phyloP scores from a whole-genome alignment of 2,113 vertebrate species.

The Mugil cephalus region DNA sequence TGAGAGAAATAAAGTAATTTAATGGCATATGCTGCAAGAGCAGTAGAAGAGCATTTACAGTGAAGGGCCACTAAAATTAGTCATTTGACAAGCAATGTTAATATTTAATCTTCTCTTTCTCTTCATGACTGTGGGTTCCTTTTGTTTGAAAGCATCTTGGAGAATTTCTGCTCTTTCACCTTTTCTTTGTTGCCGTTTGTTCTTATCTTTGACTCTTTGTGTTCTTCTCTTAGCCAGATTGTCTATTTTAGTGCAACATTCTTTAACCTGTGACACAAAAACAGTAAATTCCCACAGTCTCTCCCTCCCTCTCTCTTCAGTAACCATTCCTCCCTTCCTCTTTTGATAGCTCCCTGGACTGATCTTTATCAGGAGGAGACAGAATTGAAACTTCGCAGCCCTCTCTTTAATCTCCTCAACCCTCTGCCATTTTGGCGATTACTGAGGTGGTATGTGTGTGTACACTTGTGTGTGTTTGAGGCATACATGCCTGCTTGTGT shows the following conservation, averaged over 20 bases:
- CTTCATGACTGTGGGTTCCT: neutral
- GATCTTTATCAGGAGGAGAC: slow-evolving; percentile 57
- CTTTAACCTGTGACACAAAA: slow-evolving; percentile 25
- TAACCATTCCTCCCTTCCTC: neutral
- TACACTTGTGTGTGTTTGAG: neutral
- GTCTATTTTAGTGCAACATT: slow-evolving; percentile 39
- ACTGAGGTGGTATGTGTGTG: slow-evolving; percentile 30
- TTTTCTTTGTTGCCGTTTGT: neutral
- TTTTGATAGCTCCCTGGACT: slow-evolving; percentile 24
- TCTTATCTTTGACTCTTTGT: neutral
- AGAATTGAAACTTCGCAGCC: slow-evolving; percentile 52
- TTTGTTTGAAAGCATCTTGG: neutral
- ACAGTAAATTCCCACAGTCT: slow-evolving; percentile 2
- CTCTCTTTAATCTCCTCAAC: slow-evolving; percentile 61
- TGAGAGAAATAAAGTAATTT: slow-evolving; percentile 28
- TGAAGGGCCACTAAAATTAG: neutral
- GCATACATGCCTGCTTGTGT: neutral
- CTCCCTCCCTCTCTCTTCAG: neutral
- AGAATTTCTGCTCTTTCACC: neutral
- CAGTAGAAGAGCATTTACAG: slow-evolving; percentile 5
- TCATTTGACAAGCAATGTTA: slow-evolving; percentile 25
- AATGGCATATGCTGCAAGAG: slow-evolving; percentile 34
- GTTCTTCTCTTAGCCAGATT: neutral
- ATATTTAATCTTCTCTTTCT: slow-evolving; percentile 26
- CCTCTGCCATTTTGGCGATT: slow-evolving; percentile 26